Conservation (phyloP, 2,888 invertebrate genomes). For the Drepanosiphum platanoidis region DNA sequence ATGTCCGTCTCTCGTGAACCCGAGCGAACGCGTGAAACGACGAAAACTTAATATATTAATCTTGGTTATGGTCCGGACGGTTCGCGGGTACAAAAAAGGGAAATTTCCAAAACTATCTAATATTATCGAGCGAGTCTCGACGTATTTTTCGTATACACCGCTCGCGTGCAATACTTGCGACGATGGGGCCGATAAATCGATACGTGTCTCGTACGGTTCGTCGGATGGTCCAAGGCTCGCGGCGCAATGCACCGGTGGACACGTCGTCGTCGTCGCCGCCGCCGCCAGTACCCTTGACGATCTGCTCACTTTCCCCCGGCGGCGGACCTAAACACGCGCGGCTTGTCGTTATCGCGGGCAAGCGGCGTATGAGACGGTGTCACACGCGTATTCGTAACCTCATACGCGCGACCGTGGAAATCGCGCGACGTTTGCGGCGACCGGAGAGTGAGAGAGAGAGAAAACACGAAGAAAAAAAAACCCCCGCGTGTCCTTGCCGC, state of each 20-base stretch:
- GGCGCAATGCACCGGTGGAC: conserved; percentile 37
- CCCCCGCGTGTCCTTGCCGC: conserved; percentile 33
- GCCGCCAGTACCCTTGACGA: conserved; percentile 50
- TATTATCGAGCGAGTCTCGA: neutral
- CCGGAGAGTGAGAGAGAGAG: too few relatives aligned
- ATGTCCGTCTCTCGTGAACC: too few relatives aligned
- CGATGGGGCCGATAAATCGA: neutral
- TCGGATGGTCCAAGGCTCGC: conserved; percentile 58
- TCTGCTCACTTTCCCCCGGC: conserved; percentile 45
- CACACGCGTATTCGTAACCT: conserved; percentile 32
- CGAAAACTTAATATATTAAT: too few relatives aligned
- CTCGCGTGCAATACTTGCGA: too few relatives aligned
- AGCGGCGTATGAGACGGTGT: neutral
- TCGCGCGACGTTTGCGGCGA: neutral
- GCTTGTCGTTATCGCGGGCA: neutral
- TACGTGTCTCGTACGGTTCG: conserved; percentile 2
- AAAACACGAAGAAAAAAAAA: conserved; percentile 18
- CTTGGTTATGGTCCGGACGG: neutral
- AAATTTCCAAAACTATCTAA: neutral
- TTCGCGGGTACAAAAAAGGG: too few relatives aligned
- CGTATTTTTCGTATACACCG: too few relatives aligned
- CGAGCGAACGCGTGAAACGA: too few relatives aligned
- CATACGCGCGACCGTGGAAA: conserved; percentile 49
- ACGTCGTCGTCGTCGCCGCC: neutral
- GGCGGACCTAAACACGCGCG: neutral